These are phyloP conservation scores for Aramus guarauna DNA, from an alignment of 2,113 vertebrate species.

Conservation along the genomic window DNA sequence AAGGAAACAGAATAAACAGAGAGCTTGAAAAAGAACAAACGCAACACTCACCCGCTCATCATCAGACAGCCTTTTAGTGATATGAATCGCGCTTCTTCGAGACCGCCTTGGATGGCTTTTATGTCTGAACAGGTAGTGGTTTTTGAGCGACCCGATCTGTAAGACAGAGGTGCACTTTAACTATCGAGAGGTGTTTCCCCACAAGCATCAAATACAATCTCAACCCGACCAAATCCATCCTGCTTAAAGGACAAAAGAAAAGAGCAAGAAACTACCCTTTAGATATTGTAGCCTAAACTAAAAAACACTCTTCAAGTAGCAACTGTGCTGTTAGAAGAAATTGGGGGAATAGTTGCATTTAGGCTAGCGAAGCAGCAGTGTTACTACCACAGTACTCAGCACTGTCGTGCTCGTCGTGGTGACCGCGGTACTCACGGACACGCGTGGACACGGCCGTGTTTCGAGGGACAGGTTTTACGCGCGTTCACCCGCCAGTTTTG, in stretches of 20 bases:
- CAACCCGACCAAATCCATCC: background rate
- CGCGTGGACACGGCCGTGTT: rapidly evolving
- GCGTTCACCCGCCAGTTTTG: rapidly evolving
- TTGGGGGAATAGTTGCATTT: background rate
- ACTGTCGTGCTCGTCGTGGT: too few species aligned
- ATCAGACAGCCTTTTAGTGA: slow-evolving; percentile 91
- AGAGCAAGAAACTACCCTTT: background rate
- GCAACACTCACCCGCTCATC: slow-evolving; percentile 84
- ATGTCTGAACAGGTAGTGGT: slow-evolving; percentile 92
- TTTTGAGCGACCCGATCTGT: slow-evolving; percentile 93
- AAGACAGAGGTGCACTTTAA: slow-evolving; percentile 16
- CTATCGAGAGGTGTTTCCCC: background rate
- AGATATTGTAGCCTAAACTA: background rate
- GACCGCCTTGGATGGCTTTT: slow-evolving; percentile 85
- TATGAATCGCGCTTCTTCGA: slow-evolving; percentile 85
- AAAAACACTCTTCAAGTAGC: background rate
- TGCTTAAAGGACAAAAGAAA: background rate
- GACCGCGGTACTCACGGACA: rapidly evolving
- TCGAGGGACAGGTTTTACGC: rapidly evolving
- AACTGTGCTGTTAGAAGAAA: background rate
- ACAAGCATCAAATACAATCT: background rate
- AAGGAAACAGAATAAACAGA: background rate
- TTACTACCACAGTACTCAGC: too few species aligned
- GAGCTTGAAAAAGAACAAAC: background rate
- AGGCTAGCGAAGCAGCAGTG: background rate